Base-by-base conservation (phyloP, 2,888 invertebrate species). In the Hedya salicella region DNA sequence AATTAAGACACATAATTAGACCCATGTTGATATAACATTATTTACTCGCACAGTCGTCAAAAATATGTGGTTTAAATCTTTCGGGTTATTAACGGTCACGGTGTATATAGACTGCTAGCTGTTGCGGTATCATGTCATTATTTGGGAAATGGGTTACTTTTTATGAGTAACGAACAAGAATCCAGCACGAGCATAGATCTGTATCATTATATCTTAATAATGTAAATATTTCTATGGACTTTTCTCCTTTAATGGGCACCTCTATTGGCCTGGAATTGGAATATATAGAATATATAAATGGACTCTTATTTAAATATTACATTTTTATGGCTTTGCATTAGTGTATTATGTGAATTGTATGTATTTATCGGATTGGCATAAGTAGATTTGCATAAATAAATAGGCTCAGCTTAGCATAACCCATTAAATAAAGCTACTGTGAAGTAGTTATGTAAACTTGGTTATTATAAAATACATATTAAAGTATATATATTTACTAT, bases 401-500 rank as follows among this genome's bases (percentile, higher is more conserved):
- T 39, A 39, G 16, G 25, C n/a, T 46, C 17, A 13, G 60, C 36
- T 50, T 54, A 49, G 32, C 21, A 30, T 54, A 60, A 66, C 30
- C 40, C 39, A 61, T 60, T 40, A 25, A 52, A 60, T 46, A 53
- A 66, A 60, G 60, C 48, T 66, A 66, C 46, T 16, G 49, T 61
- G 60, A 60, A 66, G 57, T 57, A n/a, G n/a, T n/a, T n/a, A 52
- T 64, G 30, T 60, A 60, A 52, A 53, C 48, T 60, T 40, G 60
- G 13, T 66, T 40, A 30, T 48, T 66, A 61, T 32, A 66, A 66
- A 61, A 61, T 61, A 66, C 49, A 54, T 54, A 54, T 54, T 61
- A 54, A 60, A 66, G 60, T 60, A 66, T 60, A 66, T 54, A 59
- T 60, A 66, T 36, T 9, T 36, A 36, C 61, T 54, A 42, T 61